A percentile compares a stretch with the other conserved stretches of the same genome.
phyloP scores from a whole-genome alignment of 2,797 vertebrate species.

The Cynopterus sphinx region DNA sequence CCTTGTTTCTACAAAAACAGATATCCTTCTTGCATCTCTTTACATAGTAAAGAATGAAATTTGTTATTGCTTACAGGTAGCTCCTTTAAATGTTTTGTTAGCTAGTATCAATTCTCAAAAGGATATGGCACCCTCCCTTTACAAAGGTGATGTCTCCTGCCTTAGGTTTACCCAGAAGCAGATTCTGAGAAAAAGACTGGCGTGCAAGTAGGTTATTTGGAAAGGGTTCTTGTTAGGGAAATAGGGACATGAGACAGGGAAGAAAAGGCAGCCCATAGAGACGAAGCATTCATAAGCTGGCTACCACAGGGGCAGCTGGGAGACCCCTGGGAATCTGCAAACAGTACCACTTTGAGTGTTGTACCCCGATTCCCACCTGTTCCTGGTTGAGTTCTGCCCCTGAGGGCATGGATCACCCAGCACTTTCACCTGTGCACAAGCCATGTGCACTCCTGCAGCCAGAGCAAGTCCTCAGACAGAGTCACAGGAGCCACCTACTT shows the following conservation, averaged over 20 bases:
- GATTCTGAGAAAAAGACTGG: not conserved
- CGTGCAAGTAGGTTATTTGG: not conserved
- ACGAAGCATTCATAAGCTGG: not conserved
- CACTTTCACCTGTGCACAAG: not conserved
- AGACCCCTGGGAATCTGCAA: not conserved
- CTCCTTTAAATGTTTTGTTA: not conserved
- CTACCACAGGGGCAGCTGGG: not conserved
- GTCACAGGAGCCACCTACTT: not conserved
- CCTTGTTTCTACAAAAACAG: not conserved
- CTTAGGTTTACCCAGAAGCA: not conserved
- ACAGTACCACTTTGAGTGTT: not conserved
- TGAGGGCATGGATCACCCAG: not conserved
- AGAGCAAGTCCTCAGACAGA: not conserved
- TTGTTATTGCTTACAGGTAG: not conserved
- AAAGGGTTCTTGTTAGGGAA: not conserved
- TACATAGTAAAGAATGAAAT: not conserved
- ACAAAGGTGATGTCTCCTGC: not conserved
- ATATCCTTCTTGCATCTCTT: not conserved
- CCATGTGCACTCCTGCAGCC: not conserved
- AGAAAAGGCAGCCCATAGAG: not conserved
- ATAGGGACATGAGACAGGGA: not conserved
- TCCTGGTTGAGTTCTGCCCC: not conserved
- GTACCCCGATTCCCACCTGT: not conserved
- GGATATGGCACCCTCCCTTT: not conserved
- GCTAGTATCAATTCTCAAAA: not conserved